Conservation (phyloP, 2,113 vertebrate species). For the Corythornis vintsioides region DNA sequence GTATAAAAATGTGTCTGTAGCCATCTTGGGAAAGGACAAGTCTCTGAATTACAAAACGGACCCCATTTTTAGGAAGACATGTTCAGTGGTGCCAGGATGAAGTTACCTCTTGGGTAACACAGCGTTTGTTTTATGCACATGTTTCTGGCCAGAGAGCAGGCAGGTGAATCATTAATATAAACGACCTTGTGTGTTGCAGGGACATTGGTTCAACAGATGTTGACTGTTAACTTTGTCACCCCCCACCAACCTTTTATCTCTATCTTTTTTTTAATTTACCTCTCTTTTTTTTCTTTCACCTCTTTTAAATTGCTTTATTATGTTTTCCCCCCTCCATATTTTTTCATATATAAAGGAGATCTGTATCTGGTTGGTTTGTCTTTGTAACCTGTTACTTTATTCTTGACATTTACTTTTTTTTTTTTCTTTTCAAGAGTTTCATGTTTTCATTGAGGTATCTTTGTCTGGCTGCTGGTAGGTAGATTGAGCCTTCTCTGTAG, state of each 20-base stretch:
- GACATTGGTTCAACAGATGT: background rate
- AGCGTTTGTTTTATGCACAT: background rate
- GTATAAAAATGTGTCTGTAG: conserved; percentile 53
- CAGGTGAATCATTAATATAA: conserved; percentile 37
- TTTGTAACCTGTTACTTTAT: background rate
- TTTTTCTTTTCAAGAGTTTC: background rate
- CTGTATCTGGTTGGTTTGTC: background rate
- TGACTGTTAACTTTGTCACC: background rate
- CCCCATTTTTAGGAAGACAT: background rate
- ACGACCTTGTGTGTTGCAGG: conserved; percentile 23
- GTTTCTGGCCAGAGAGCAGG: background rate
- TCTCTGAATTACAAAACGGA: background rate
- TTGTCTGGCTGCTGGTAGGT: background rate
- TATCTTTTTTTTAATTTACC: background rate
- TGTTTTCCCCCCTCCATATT: background rate
- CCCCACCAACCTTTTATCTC: background rate
- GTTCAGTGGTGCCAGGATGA: conserved; percentile 36
- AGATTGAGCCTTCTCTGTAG: background rate
- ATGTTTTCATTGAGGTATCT: background rate
- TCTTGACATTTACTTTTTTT: background rate
- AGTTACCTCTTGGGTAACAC: background rate
- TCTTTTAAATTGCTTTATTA: background rate
- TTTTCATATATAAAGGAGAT: background rate
- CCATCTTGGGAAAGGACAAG: conserved; percentile 1
- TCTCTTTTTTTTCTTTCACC: background rate